phyloP scores from a whole-genome alignment of 2,113 vertebrate genomes.

The Saccopteryx bilineata region DNA sequence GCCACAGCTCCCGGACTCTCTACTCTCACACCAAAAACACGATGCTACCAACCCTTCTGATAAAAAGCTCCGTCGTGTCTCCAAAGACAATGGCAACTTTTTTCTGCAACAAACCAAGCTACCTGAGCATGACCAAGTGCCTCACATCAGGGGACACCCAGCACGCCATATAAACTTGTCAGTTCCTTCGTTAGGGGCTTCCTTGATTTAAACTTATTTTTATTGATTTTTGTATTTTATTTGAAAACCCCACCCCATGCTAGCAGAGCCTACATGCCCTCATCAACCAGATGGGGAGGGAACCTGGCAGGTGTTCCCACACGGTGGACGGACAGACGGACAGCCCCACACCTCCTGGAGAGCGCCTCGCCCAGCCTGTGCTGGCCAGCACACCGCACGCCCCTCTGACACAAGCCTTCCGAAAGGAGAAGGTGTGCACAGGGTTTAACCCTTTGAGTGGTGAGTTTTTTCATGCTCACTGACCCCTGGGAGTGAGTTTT shows the following conservation, averaged over 20 bases:
- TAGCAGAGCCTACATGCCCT: accelerated
- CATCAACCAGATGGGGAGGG: accelerated
- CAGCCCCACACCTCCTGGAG: neutral
- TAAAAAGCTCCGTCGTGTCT: neutral
- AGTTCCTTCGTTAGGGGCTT: neutral
- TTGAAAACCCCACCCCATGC: neutral
- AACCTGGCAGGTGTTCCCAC: neutral
- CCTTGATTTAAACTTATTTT: neutral
- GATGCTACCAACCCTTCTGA: neutral
- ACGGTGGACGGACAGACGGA: neutral
- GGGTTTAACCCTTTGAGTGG: neutral
- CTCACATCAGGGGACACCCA: neutral
- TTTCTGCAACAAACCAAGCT: neutral
- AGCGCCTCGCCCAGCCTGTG: accelerated
- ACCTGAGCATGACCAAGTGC: neutral
- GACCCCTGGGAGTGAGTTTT: no score
- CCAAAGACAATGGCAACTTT: neutral
- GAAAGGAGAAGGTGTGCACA: neutral
- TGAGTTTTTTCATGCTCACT: no score
- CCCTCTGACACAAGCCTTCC: neutral
- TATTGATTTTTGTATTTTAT: neutral
- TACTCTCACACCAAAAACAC: neutral
- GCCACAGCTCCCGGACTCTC: neutral
- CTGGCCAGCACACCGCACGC: neutral
- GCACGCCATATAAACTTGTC: neutral